Evolutionary conservation across 1,140 invertebrate species (phyloP).

Genomic region (Drosophila erecta): DNA sequence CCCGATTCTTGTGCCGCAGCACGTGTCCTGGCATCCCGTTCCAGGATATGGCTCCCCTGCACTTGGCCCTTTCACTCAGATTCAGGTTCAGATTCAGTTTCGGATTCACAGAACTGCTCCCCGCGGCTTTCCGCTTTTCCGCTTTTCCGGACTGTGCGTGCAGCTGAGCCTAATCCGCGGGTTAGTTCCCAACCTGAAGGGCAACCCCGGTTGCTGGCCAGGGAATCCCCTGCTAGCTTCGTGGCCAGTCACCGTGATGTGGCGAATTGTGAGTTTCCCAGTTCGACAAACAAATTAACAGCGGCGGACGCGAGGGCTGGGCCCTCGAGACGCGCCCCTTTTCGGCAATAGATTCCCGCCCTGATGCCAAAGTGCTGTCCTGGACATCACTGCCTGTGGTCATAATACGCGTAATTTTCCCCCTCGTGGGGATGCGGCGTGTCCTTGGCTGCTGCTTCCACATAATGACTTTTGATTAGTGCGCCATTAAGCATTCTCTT

Average conservation of each 20-base stretch:
- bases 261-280: conserved; percentile 57
- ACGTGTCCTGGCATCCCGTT: conserved; percentile 41
- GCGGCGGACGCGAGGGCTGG: conserved; percentile 55
- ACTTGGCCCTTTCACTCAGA: conserved; percentile 2
- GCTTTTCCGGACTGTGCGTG: conserved; percentile 64
- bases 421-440: conserved; percentile 47
- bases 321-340: conserved; percentile 42
- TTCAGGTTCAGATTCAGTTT: neutral
- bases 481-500: conserved; percentile 73
- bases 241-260: conserved; percentile 52
- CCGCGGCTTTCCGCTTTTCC: conserved; percentile 29
- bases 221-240: conserved; percentile 12
- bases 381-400: conserved; percentile 34
- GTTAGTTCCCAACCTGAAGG: conserved; percentile 54
- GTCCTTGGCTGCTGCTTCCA: conserved; percentile 70
- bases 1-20: conserved; percentile 39
- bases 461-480: conserved; percentile 81
- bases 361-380: too few relatives aligned
- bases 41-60: conserved; percentile 27
- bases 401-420: conserved; percentile 80
- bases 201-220: conserved; percentile 46
- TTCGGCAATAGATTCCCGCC: conserved; percentile 9
- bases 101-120: neutral
- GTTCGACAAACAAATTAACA: conserved; percentile 77
- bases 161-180: conserved; percentile 75